Base-by-base conservation (phyloP, 2,888 invertebrate genomes). In the Drosophila helvetica region DNA sequence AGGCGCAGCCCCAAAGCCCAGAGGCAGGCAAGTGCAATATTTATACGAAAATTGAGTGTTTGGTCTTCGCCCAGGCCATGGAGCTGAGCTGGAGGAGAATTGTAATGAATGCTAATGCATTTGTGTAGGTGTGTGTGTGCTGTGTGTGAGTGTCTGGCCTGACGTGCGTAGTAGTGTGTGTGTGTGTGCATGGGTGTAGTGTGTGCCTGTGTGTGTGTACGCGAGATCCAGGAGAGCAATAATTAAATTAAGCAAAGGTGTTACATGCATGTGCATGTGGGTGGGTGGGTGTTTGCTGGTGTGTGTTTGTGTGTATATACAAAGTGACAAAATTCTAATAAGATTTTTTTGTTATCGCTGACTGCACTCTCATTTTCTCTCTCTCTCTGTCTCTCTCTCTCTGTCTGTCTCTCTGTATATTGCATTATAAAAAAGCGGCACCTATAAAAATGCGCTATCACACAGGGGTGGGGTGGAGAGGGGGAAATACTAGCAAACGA, bases 161-260 rank as follows among this genome's bases (percentile, higher is more conserved):
- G 63, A 55, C 50, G 60, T 30, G 56, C 51, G 66, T 33, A 33
- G 4, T 4, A 33, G 33, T 33, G 12, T 7, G 7, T 30, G 12
- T 33, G 33, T 25, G 7, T 33, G 33, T 33, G 33, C 4, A 33
- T 33, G 33, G 33, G 33, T 33, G 33, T 33, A 33, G 30, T 68
- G 74, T 75, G 63, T 57, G 55, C n/a, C 71, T 74, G 63, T 55
- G 57, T 67, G 70, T 74, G 69, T 74, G 83, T 79, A 77, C 71
- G 86, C 71, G 72, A 75, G 79, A 71, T 80, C 56, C 62, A 73
- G 64, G 74, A 87, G 82, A 87, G 87, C 72, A 80, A 87, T 87
- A 87, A 87, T 83, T 81, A 75, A 82, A 87, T 83, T 83, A 81
- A 85, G 82, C 74, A 75, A 87, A 87, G 85, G 77, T 81, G 86